Base-by-base conservation (phyloP, 2,113 vertebrate genomes). In the Coregonus clupeaformis region DNA sequence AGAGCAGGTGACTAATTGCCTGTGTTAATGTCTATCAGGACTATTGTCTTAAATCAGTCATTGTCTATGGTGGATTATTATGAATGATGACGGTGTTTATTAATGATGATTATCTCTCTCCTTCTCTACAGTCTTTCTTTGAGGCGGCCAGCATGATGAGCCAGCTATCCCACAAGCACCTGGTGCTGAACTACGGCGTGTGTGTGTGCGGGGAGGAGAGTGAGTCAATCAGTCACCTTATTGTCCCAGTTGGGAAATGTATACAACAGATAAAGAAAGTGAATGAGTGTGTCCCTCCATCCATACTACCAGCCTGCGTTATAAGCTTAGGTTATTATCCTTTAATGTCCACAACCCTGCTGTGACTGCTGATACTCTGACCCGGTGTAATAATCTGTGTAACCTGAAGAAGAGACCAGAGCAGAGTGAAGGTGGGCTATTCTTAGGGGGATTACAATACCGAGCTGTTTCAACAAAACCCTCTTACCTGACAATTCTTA, bases 81-180 rank as follows among this genome's bases (percentile, higher is more conserved):
- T 52, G 16, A 18, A 52, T 52, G 49, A 18, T 42, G 36, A 36
- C 36, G 7, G 14, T 52, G 49, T 18, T 18, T 52, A 42, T 42
- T 42, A 42, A 42, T 12, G 36, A 36, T 75, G 12, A 13, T 29
- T 69, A 32, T 64, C n/a, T 71, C 71, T 76, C 32, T 68, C 11
- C 68, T 29, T 1, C 78, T 47, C 30, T 68, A 0, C 80, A 99
- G 98, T 98, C 97, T 20, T 99, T 99, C 91, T 98, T 97, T 90
- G 98, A 99, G 91, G 97, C 98, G 32, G 97, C 97, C 86, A 99
- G 98, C 89, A 98, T 99, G 97, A 99, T 99, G 97, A 99, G 96
- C 86, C 97, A 99, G 87, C 93, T 99, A 83, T 98, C 97, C 80
- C 96, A 99, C 78, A 98, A 97, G 81, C 96, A 99, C 85, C 87